These are phyloP conservation scores for Phaethon lepturus DNA, from an alignment of 2,113 vertebrate species.

Conservation along the genomic window DNA sequence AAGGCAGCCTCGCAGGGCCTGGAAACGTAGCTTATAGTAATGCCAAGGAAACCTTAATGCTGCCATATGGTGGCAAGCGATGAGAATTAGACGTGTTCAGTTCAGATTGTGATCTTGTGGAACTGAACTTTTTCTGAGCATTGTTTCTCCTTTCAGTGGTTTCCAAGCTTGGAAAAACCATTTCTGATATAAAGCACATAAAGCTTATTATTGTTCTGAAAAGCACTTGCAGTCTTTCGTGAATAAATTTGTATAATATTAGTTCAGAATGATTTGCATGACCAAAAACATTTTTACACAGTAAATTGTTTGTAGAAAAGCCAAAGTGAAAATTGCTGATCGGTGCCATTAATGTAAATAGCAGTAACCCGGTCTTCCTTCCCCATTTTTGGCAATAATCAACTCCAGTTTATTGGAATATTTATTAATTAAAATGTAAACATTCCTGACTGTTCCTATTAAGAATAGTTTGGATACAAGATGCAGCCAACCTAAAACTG, in stretches of 20 bases:
- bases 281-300: constrained; percentile 11
- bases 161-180: neutral
- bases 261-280: constrained; percentile 54
- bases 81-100: neutral
- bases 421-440: constrained; percentile 44
- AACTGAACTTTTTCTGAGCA: neutral
- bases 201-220: constrained; percentile 29
- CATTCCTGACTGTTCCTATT: constrained; percentile 1
- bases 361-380: neutral
- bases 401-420: neutral
- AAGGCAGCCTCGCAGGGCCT: neutral
- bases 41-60: neutral
- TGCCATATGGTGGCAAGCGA: neutral
- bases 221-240: constrained; percentile 6
- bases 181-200: constrained; percentile 27
- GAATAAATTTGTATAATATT: constrained; percentile 58
- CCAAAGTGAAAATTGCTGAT: neutral
- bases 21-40: neutral
- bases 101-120: neutral
- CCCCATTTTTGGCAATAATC: neutral
- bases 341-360: constrained; percentile 12
- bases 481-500: neutral
- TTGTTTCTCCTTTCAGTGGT: neutral
- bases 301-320: constrained; percentile 28
- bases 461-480: neutral